Conservation (phyloP, 1,140 invertebrate species). For the Liolophura sinensis region DNA sequence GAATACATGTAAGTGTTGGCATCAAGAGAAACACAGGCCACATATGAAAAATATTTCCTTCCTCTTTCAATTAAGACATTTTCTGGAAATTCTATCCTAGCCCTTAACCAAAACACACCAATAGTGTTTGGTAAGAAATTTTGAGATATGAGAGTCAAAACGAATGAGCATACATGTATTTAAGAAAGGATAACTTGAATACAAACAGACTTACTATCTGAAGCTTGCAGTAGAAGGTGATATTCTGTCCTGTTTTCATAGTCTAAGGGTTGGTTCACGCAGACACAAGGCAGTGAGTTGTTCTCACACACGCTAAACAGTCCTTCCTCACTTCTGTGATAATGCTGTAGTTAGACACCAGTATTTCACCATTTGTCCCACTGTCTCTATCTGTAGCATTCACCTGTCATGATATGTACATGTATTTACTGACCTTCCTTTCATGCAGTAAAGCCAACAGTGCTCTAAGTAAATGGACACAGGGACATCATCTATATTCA, state of each 20-base stretch:
- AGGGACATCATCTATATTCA: too few relatives aligned
- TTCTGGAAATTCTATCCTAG: not conserved
- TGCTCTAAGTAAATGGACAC: too few relatives aligned
- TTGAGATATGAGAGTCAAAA: not conserved
- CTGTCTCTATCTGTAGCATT: slow-evolving; percentile 14
- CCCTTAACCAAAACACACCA: not conserved
- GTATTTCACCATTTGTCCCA: slow-evolving; percentile 8
- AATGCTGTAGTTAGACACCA: slow-evolving; percentile 3
- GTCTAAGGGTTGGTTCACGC: slow-evolving; percentile 13
- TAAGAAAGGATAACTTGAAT: not conserved
- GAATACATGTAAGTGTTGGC: too few relatives aligned
- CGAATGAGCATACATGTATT: not conserved
- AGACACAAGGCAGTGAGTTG: slow-evolving; percentile 14
- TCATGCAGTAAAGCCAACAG: too few relatives aligned
- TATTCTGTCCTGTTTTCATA: slow-evolving; percentile 10
- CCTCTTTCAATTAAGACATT: too few relatives aligned
- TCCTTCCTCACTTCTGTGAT: not conserved
- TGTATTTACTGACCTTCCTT: too few relatives aligned
- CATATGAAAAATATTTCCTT: too few relatives aligned
- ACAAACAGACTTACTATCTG: slow-evolving; percentile 21
- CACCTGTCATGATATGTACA: not conserved
- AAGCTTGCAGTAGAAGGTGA: slow-evolving; percentile 16
- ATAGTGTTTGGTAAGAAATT: not conserved
- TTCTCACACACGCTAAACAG: slow-evolving; percentile 11
- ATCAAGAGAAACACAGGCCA: too few relatives aligned